Conservation (phyloP, 1,140 invertebrate species). For the Metaphire vulgaris region DNA sequence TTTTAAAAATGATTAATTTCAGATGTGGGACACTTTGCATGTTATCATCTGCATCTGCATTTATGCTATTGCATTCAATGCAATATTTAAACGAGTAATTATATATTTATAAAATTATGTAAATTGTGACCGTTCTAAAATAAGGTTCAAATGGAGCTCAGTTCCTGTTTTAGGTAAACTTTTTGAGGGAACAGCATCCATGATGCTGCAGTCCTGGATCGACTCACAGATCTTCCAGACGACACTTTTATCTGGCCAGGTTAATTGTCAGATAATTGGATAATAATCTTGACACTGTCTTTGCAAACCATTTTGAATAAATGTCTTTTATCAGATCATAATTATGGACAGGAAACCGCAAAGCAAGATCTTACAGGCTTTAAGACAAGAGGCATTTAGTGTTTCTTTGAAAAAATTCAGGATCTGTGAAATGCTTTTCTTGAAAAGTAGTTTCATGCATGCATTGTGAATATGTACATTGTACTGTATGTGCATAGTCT, state of each 20-base stretch:
- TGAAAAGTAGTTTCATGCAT: too few relatives aligned
- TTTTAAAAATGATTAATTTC: background rate
- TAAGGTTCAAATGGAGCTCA: too few relatives aligned
- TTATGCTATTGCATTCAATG: background rate
- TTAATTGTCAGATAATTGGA: background rate
- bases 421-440: too few relatives aligned
- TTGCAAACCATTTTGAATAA: background rate
- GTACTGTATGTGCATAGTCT: too few relatives aligned
- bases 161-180: background rate
- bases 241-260: background rate
- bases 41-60: background rate
- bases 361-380: background rate
- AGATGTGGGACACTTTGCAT: background rate
- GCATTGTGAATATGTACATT: too few relatives aligned
- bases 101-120: background rate
- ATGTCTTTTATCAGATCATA: background rate
- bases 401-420: too few relatives aligned
- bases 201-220: background rate
- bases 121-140: too few relatives aligned
- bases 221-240: background rate
- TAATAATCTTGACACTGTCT: background rate
- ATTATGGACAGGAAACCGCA: background rate
- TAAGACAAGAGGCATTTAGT: background rate
- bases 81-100: background rate
- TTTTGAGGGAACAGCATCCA: background rate